phyloP scores from a whole-genome alignment of 2,888 invertebrate genomes.

The Plagiodera versicolora region DNA sequence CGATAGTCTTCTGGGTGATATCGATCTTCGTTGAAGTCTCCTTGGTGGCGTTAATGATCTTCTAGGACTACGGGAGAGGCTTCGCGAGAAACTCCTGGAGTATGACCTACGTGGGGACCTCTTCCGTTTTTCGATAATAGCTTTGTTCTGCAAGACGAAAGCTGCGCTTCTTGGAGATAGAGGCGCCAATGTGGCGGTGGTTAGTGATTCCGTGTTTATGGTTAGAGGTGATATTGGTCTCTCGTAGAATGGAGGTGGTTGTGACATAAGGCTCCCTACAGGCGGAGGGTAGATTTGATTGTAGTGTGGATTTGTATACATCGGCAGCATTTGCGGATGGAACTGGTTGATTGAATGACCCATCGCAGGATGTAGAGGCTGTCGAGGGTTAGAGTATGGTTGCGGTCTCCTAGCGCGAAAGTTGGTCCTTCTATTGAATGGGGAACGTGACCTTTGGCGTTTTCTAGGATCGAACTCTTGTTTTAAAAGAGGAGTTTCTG shows the following conservation, averaged over 20 bases:
- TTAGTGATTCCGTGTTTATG: slow-evolving; percentile 46
- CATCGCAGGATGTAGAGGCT: not conserved
- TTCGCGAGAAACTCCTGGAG: slow-evolving; percentile 52
- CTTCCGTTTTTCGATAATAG: slow-evolving; percentile 53
- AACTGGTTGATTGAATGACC: slow-evolving; percentile 10
- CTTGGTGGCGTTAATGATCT: slow-evolving; percentile 33
- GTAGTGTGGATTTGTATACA: slow-evolving; percentile 21
- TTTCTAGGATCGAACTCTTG: slow-evolving; percentile 1
- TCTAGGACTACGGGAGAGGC: slow-evolving; percentile 30
- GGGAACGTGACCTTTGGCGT: slow-evolving; percentile 22
- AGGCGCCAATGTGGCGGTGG: slow-evolving; percentile 47
- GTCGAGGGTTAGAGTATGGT: not conserved
- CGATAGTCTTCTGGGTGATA: slow-evolving; percentile 34
- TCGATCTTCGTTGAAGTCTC: slow-evolving; percentile 37
- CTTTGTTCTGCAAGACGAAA: slow-evolving; percentile 53
- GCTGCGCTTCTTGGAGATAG: slow-evolving; percentile 54
- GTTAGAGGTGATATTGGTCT: slow-evolving; percentile 48
- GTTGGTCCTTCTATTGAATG: slow-evolving; percentile 12
- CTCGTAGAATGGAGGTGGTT: slow-evolving; percentile 36
- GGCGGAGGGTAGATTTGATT: slow-evolving; percentile 19
- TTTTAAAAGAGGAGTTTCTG: not conserved
- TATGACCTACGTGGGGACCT: slow-evolving; percentile 51
- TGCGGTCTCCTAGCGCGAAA: slow-evolving; percentile 6
- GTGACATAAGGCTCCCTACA: too few species aligned
- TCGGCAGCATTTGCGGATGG: slow-evolving; percentile 14